Conservation (phyloP, 2,113 vertebrate genomes). For the Gopherus flavomarginatus region DNA sequence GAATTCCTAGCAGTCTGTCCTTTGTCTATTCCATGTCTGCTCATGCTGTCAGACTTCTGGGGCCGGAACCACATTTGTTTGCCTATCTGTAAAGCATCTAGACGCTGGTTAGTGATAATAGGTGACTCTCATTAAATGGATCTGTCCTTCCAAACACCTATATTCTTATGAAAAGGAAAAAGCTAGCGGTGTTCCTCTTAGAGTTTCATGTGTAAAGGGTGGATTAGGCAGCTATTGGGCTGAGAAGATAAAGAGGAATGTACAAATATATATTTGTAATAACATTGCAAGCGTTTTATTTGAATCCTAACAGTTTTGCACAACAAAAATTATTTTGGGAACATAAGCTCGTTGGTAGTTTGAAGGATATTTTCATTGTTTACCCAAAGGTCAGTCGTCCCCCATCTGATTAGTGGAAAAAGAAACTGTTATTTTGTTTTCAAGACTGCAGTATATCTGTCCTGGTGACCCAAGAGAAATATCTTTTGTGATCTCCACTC, state of each 20-base stretch:
- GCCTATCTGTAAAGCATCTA: slow-evolving; percentile 9
- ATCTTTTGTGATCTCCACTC: neutral
- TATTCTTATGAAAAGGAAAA: slow-evolving; percentile 48
- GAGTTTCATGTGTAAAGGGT: slow-evolving; percentile 47
- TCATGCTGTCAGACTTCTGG: slow-evolving; percentile 38
- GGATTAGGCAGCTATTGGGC: neutral
- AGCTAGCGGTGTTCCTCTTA: neutral
- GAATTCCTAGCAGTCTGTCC: neutral
- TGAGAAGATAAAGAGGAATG: neutral
- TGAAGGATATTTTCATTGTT: neutral
- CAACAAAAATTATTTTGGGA: neutral
- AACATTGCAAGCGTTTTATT: neutral
- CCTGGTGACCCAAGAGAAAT: neutral
- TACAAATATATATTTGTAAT: neutral
- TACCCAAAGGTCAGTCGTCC: neutral
- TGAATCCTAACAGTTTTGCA: neutral
- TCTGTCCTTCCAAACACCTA: slow-evolving; percentile 24
- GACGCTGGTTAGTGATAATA: slow-evolving; percentile 39
- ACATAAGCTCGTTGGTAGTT: neutral
- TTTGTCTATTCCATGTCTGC: neutral
- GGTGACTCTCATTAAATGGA: slow-evolving; percentile 54
- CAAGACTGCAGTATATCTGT: neutral
- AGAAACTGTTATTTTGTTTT: neutral
- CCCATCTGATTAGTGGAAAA: neutral
- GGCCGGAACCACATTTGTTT: slow-evolving; percentile 47